Evolutionary conservation across 2,888 invertebrate genomes (phyloP), one percentile per base, ranked within the genome.

Genomic region (Aspidiotus rigidus): DNA sequence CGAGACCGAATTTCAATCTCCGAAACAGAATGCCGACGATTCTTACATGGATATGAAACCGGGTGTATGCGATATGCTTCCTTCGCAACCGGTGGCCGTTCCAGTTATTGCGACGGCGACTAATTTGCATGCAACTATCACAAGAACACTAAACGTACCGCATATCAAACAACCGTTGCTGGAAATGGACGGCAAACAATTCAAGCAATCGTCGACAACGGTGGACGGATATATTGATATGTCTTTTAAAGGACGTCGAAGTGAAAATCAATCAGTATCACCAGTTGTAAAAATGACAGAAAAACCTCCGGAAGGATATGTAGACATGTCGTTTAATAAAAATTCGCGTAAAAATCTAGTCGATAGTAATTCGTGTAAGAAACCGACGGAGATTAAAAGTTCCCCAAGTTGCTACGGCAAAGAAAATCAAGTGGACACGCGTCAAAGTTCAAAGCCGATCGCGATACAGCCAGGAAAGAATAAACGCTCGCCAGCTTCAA

Each of bases 301-400:
- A 2, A 57, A 76, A 42, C 75, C 76, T 72, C 74, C 76, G 7
- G 80, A 80, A 75, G 81, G 81, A 72, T 82, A 81, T 76, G 80
- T 81, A 69, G 81, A 80, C 77, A 81, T 81, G 81, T 79, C 66
- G 66, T 66, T 66, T 53, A 79, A 0, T 79, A 57, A 57, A 39
- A 79, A 0, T 79, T 11, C 17, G 17, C 66, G 66, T 13, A 66
- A 66, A 13, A 66, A 66, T 59, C 53, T 66, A 40, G 66, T 60
- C 66, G 66, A 66, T 16, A 66, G 66, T 11, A 66, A 66, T 15
- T 66, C 66, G 59, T 9, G 15, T 2, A 10, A 13, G 13, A 62
- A 62, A 17, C 28, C 49, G 56, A 13, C 44, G 7, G 39, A 54
- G 7, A 39, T 8, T 11, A 8, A 11, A 15, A 55, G 3, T 10